Evolutionary conservation across 2,113 vertebrate species (phyloP).

Genomic region (Chloropsis hardwickii): DNA sequence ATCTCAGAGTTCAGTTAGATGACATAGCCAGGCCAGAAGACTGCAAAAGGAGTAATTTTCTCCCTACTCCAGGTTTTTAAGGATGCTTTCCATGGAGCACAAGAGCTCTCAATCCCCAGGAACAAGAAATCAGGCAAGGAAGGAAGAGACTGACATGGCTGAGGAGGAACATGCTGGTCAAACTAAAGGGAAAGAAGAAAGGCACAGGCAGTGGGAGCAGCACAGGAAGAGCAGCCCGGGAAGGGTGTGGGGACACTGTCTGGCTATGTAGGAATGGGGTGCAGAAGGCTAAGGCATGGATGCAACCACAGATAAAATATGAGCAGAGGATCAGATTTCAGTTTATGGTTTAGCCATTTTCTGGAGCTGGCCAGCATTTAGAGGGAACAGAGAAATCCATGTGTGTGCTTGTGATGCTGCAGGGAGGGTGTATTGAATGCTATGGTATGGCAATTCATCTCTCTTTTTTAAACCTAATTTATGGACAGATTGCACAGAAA

Average conservation of each 20-base stretch:
- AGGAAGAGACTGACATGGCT: not conserved
- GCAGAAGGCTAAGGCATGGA: not conserved
- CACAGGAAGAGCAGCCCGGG: not conserved
- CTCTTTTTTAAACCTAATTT: not conserved
- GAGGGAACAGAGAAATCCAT: not conserved
- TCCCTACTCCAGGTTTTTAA: not conserved
- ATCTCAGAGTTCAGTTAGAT: not conserved
- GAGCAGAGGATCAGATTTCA: not conserved
- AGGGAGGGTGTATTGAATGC: not conserved
- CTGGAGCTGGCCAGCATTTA: not conserved
- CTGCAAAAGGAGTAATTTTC: not conserved
- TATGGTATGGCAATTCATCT: not conserved
- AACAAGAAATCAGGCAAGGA: not conserved
- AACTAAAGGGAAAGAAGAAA: not conserved
- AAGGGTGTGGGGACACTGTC: not conserved
- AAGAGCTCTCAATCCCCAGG: not conserved
- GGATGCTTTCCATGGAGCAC: not conserved
- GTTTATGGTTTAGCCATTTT: not conserved
- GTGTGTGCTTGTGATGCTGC: not conserved
- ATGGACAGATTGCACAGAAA: constrained; percentile 21
- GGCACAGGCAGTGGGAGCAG: not conserved
- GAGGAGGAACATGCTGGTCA: not conserved
- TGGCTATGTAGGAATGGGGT: not conserved
- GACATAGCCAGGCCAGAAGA: not conserved
- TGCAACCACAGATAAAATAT: not conserved